phyloP scores from a whole-genome alignment of 2,888 invertebrate genomes.

The Phyllotreta striolata region DNA sequence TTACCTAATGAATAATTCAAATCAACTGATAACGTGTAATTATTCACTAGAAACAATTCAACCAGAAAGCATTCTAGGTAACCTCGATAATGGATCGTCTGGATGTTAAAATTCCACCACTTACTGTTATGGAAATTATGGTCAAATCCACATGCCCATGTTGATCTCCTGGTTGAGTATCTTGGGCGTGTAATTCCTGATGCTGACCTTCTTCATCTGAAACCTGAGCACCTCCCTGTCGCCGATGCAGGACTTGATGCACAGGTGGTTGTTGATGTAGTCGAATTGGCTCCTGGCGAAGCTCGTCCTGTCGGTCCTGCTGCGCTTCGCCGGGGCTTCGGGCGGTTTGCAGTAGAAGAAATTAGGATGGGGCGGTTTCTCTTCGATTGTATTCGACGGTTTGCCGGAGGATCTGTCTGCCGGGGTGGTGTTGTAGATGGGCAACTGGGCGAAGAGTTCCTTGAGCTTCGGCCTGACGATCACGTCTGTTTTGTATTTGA shows the following conservation, averaged over 20 bases:
- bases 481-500: slow-evolving; percentile 48
- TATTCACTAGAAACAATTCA: too few relatives aligned
- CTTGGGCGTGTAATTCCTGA: slow-evolving; percentile 77
- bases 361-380: not conserved
- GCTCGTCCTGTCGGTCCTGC: too few relatives aligned
- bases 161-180: slow-evolving; percentile 69
- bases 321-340: not conserved
- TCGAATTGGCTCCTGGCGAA: slow-evolving; percentile 48
- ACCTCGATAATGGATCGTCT: not conserved
- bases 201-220: slow-evolving; percentile 66
- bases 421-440: slow-evolving; percentile 46
- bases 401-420: slow-evolving; percentile 33
- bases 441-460: slow-evolving; percentile 35
- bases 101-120: not conserved
- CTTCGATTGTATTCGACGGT: not conserved
- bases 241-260: slow-evolving; percentile 66
- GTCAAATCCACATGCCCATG: slow-evolving; percentile 71
- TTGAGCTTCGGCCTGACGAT: slow-evolving; percentile 39
- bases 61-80: too few relatives aligned
- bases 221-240: slow-evolving; percentile 55
- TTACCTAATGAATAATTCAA: too few relatives aligned
- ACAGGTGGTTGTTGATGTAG: slow-evolving; percentile 65
- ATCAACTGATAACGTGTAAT: too few relatives aligned
- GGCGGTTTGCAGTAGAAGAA: not conserved
- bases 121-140: slow-evolving; percentile 40